Conservation (phyloP, 2,888 invertebrate species). For the Lordiphosa andalusiaca region DNA sequence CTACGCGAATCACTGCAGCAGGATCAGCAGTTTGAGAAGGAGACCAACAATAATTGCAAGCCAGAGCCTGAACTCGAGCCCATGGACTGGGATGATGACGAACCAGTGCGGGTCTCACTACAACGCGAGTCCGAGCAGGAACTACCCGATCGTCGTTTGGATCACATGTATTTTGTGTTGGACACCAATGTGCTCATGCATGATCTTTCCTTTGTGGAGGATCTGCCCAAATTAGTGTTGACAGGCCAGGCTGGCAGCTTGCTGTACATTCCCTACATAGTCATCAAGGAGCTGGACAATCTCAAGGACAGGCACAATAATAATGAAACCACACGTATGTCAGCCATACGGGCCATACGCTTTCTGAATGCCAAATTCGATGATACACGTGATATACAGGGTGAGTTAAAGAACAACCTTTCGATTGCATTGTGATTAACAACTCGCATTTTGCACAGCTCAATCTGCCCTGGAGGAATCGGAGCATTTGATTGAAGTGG, state of each 20-base stretch:
- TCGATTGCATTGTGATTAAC: neutral
- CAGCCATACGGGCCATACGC: slow-evolving; percentile 29
- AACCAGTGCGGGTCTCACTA: neutral
- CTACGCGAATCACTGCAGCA: slow-evolving; percentile 27
- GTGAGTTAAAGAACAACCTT: neutral
- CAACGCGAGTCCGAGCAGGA: slow-evolving; percentile 50
- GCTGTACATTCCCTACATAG: slow-evolving; percentile 81
- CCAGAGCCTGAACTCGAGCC: slow-evolving; percentile 38
- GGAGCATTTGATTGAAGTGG: slow-evolving; percentile 78
- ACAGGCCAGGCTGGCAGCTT: slow-evolving; percentile 74
- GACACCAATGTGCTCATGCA: slow-evolving; percentile 82
- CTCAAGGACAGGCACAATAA: slow-evolving; percentile 6
- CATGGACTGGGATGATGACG: slow-evolving; percentile 61
- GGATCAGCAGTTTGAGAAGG: slow-evolving; percentile 13
- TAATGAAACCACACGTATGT: neutral
- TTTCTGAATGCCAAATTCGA: slow-evolving; percentile 31
- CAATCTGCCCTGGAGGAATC: slow-evolving; percentile 81
- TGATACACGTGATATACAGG: slow-evolving; percentile 33
- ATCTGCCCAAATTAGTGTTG: slow-evolving; percentile 70
- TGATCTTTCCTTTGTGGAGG: slow-evolving; percentile 78
- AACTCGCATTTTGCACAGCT: slow-evolving; percentile 69
- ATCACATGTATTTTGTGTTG: slow-evolving; percentile 79
- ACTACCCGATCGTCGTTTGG: slow-evolving; percentile 57
- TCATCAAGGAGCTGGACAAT: slow-evolving; percentile 81
- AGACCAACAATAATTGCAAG: slow-evolving; percentile 10